Base-by-base conservation (phyloP, 1,140 invertebrate genomes). In the Caenorhabditis remanei region DNA sequence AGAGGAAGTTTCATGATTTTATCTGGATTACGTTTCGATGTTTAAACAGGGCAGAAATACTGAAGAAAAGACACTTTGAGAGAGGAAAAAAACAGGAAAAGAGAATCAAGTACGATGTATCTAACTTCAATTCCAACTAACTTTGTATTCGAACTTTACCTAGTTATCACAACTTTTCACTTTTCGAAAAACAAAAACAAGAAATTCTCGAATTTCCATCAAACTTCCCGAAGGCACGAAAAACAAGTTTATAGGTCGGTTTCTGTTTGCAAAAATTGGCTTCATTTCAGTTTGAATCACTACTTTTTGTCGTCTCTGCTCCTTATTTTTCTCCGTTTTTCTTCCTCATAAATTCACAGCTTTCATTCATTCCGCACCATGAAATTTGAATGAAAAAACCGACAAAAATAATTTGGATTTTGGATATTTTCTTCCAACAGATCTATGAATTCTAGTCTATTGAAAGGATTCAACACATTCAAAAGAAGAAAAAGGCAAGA, bases 261-360 rank as follows among this genome's bases (percentile, higher is more conserved):
- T 63, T 32, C 6, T 63, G 0, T 63, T 24, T 40, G 32, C 61
- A 63, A 24, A n/a, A 24, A 63, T 71, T 71, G 65, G 40, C 41
- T 71, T 43, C 41, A 71, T 71, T 71, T 71, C 41, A 21, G n/a
- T 19, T 63, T 58, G 55, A 58, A 58, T 58, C 55, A 58, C 55
- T 58, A 58, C 55, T 58, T 58, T 58, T 58, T 58, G 14, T n/a
- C 13, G 9, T 4, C 21, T 5, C n/a, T 58, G 16, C 14, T 58
- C 21, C 56, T n/a, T 21, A n/a, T 8, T 63, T 63, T 11, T 63
- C n/a, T 14, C 11, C 32, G 0, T 40, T 63, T 32, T 32, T 63
- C 21, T 63, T 63, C 24, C 61, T 63, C 8, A 13, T 4, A 63
- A 32, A 63, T 40, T 19, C 61, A 63, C 19, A 63, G 21, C 61